phyloP scores from a whole-genome alignment of 2,797 vertebrate genomes.

The Pangasius macronema region DNA sequence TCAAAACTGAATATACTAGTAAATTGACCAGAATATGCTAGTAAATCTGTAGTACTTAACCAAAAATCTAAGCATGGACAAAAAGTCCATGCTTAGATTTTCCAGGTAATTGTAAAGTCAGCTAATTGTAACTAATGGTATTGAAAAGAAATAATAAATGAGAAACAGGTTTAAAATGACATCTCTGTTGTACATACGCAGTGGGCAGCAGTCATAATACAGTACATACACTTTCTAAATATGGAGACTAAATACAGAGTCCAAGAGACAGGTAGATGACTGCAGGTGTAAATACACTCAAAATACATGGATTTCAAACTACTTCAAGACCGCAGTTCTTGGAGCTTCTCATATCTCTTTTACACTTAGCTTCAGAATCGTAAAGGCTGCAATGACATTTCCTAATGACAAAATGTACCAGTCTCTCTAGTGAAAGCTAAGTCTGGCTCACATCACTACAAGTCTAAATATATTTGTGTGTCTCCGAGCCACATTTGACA shows the following conservation, averaged over 20 bases:
- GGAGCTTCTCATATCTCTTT: neutral
- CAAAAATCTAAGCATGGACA: neutral
- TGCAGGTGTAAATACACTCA: neutral
- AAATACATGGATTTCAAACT: neutral
- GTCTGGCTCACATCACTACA: neutral
- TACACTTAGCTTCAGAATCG: neutral
- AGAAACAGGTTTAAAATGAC: neutral
- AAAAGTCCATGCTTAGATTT: neutral
- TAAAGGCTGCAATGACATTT: neutral
- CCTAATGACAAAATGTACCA: neutral
- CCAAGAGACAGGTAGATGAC: neutral
- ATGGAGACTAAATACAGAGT: neutral
- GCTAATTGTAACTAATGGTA: neutral
- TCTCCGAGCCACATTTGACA: constrained; percentile 5
- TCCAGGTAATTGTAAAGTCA: neutral
- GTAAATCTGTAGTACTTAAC: neutral
- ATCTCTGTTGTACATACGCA: neutral
- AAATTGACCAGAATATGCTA: neutral
- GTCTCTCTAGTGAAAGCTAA: neutral
- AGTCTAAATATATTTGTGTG: neutral
- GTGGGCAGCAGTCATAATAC: neutral
- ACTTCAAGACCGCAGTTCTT: neutral
- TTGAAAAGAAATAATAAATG: neutral
- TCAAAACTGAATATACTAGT: neutral
- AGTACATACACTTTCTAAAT: neutral